These are phyloP conservation scores for Megaustenia siamemsis DNA, from an alignment of 2,888 invertebrate genomes.

Conservation along the genomic window DNA sequence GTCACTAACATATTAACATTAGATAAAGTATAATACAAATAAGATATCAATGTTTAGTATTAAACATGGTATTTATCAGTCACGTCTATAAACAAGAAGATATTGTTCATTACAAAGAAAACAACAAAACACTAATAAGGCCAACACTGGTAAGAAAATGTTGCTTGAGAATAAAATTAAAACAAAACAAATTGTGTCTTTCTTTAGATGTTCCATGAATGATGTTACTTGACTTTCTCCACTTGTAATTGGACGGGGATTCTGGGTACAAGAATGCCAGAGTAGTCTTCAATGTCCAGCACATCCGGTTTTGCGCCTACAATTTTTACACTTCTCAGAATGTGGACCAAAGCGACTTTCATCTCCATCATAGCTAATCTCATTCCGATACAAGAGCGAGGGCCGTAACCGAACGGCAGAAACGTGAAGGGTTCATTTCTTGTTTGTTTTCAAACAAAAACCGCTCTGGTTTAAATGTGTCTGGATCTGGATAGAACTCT, in stretches of 20 bases:
- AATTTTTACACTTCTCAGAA: constrained; percentile 29
- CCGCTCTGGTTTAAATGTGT: constrained; percentile 49
- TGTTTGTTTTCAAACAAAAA: constrained; percentile 28
- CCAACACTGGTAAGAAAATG: too few relatives aligned
- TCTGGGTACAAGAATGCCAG: constrained; percentile 17
- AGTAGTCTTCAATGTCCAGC: constrained; percentile 42
- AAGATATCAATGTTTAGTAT: too few relatives aligned
- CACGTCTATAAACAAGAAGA: too few relatives aligned
- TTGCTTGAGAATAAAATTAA: too few relatives aligned
- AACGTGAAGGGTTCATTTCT: not conserved
- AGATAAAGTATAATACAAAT: too few relatives aligned
- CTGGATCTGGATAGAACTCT: constrained; percentile 49
- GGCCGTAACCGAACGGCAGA: constrained; percentile 54
- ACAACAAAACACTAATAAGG: too few relatives aligned
- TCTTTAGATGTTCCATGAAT: too few relatives aligned
- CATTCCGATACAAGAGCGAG: constrained; percentile 52
- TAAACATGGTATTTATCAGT: too few relatives aligned
- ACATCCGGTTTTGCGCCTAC: constrained; percentile 21
- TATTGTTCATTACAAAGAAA: too few relatives aligned
- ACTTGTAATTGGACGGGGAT: constrained; percentile 42
- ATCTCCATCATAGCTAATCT: constrained; percentile 52
- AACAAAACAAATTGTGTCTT: too few relatives aligned
- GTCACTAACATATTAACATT: too few relatives aligned
- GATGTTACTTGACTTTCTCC: too few relatives aligned
- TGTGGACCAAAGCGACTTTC: constrained; percentile 43